Evolutionary conservation across 2,888 invertebrate species (phyloP).

Genomic region (Galerucella pusilla): DNA sequence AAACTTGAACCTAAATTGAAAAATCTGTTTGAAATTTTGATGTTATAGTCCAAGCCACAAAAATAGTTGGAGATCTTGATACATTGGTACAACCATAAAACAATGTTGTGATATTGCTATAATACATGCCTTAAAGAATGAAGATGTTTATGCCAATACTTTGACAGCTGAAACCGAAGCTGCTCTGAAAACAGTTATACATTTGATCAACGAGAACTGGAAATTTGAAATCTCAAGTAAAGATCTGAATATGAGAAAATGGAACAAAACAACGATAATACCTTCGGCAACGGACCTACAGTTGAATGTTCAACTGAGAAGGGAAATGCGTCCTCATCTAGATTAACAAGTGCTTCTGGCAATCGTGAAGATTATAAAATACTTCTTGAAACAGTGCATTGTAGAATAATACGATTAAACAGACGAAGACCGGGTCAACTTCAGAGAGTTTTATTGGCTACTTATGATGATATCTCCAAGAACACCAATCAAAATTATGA

Average conservation of each 20-base stretch:
- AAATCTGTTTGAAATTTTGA: slow-evolving; percentile 32
- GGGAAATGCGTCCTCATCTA: slow-evolving; percentile 12
- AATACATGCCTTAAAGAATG: slow-evolving; percentile 41
- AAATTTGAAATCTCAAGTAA: slow-evolving; percentile 41
- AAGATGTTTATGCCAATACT: slow-evolving; percentile 28
- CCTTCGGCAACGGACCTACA: slow-evolving; percentile 43
- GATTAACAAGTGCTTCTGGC: not conserved
- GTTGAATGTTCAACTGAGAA: slow-evolving; percentile 34
- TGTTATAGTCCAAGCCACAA: slow-evolving; percentile 29
- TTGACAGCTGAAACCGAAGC: slow-evolving; percentile 42
- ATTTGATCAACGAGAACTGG: slow-evolving; percentile 44
- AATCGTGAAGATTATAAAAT: slow-evolving; percentile 21
- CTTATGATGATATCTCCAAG: slow-evolving; percentile 13
- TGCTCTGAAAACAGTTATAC: slow-evolving; percentile 46
- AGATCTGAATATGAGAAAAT: slow-evolving; percentile 25
- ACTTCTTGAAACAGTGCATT: slow-evolving; percentile 41
- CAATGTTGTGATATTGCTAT: slow-evolving; percentile 48
- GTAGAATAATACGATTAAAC: slow-evolving; percentile 42
- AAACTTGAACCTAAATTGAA: slow-evolving; percentile 33
- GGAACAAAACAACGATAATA: slow-evolving; percentile 20
- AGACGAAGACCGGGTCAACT: slow-evolving; percentile 48
- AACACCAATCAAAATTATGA: slow-evolving; percentile 33
- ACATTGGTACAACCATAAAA: slow-evolving; percentile 40
- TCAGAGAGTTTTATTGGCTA: slow-evolving; percentile 38
- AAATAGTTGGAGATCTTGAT: slow-evolving; percentile 45